Conservation (phyloP, 2,888 invertebrate genomes). For the Drosophila setosimentum region DNA sequence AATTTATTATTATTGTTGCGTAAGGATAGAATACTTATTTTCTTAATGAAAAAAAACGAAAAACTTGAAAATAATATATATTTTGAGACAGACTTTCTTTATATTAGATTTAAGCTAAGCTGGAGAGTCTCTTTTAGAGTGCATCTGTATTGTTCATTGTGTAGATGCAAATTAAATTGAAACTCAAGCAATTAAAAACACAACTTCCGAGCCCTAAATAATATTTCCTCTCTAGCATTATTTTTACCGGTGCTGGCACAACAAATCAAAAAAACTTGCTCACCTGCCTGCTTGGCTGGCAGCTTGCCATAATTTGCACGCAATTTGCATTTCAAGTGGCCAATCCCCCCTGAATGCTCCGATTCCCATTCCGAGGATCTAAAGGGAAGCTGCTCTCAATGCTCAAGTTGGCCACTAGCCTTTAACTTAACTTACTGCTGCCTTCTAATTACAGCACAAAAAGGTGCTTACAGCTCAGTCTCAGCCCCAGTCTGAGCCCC, state of each 20-base stretch:
- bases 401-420: slow-evolving; percentile 66
- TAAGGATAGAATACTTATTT: no score
- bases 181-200: slow-evolving; percentile 65
- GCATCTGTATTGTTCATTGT: slow-evolving; percentile 6
- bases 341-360: slow-evolving; percentile 40
- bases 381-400: slow-evolving; percentile 19
- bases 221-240: slow-evolving; percentile 58
- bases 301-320: slow-evolving; percentile 86
- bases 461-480: slow-evolving; percentile 61
- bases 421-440: slow-evolving; percentile 45
- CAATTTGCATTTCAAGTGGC: slow-evolving; percentile 90
- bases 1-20: no score
- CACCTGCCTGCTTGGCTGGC: slow-evolving; percentile 66
- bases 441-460: slow-evolving; percentile 76
- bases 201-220: slow-evolving; percentile 60
- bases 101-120: neutral
- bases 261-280: slow-evolving; percentile 59
- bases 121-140: neutral
- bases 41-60: neutral
- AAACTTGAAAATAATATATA: neutral
- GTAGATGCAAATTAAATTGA: slow-evolving; percentile 64
- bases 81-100: neutral
- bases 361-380: slow-evolving; percentile 10
- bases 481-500: slow-evolving; percentile 18
- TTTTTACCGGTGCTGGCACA: slow-evolving; percentile 30